Base-by-base conservation (phyloP, 2,797 vertebrate species). In the Microchirus variegatus region DNA sequence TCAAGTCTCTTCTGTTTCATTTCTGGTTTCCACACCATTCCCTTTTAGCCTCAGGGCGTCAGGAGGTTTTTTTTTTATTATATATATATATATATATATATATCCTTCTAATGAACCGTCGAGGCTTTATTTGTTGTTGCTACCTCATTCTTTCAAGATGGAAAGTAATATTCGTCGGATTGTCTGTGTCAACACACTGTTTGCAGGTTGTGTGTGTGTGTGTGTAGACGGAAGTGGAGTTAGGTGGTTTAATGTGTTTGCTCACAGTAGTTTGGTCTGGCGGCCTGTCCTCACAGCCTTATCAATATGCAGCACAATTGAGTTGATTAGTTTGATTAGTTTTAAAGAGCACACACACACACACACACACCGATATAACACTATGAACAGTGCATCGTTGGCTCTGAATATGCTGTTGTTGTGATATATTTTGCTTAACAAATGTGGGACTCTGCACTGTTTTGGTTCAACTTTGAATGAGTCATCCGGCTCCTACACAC, bases 41-140 rank as follows among this genome's bases (percentile, higher is more conserved):
- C 70, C 59, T 67, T 72, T 67, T 72, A 58, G 79, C 88, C 82
- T 82, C 53, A 2, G 65, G 85, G 77, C 73, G 77, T 67, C 9
- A 42, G 62, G 70, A 75, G 72, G 73, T 78, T 84, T 91, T 88
- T 22, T 22, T n/a, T n/a, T n/a, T n/a, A n/a, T n/a, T n/a, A n/a
- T n/a, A n/a, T n/a, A n/a, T n/a, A n/a, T n/a, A n/a, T n/a, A n/a
- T n/a, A n/a, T n/a, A n/a, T n/a, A n/a, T n/a, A n/a, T n/a, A n/a
- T 89, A 83, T 89, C 80, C 82, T 86, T 86, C 81, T 85, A 87
- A 87, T 83, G 86, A 87, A 87, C 80, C 70, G 72, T 74, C 83
- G 80, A 82, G 80, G 59, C 69, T 74, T 69, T 63, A 70, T 64
- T 69, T 63, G 59, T 73, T 59, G 63, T 71, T 60, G 41, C 87